Conservation (phyloP, 2,888 invertebrate species). For the Acholoe squamosa region DNA sequence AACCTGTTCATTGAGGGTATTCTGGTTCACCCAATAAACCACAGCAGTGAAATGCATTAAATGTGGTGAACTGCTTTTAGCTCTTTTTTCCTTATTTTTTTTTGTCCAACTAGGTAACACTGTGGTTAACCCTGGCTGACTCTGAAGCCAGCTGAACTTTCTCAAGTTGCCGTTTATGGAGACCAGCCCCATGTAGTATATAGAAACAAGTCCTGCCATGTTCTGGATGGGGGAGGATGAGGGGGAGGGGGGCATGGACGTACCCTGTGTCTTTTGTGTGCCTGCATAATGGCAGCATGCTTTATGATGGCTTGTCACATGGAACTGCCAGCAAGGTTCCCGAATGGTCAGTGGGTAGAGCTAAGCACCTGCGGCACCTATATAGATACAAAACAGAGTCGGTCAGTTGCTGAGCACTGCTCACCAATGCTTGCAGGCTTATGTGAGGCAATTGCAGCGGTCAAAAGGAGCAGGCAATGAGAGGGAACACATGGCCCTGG, state of each 20-base stretch:
- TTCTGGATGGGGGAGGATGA: neutral
- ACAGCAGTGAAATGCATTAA: slow-evolving; percentile 38
- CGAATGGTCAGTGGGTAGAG: slow-evolving; percentile 29
- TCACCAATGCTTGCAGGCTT: neutral
- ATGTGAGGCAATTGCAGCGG: neutral
- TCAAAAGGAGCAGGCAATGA: neutral
- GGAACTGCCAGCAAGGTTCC: neutral
- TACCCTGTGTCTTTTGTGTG: slow-evolving; percentile 24
- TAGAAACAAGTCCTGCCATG: neutral
- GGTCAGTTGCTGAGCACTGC: neutral
- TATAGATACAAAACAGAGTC: neutral
- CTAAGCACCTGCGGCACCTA: slow-evolving; percentile 25
- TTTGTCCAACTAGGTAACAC: neutral
- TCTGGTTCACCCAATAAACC: slow-evolving; percentile 43
- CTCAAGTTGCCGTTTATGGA: slow-evolving; percentile 59
- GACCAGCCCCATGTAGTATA: neutral
- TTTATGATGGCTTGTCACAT: slow-evolving; percentile 56
- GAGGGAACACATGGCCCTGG: neutral
- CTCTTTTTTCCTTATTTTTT: too few relatives aligned
- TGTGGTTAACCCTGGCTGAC: slow-evolving; percentile 49
- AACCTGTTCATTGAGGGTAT: neutral
- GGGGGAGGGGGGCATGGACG: neutral
- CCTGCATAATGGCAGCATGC: slow-evolving; percentile 51
- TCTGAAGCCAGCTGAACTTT: slow-evolving; percentile 48
- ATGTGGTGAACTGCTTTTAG: slow-evolving; percentile 57